Conservation (phyloP, 2,888 invertebrate species). For the Scrobipalpa atriplicella region DNA sequence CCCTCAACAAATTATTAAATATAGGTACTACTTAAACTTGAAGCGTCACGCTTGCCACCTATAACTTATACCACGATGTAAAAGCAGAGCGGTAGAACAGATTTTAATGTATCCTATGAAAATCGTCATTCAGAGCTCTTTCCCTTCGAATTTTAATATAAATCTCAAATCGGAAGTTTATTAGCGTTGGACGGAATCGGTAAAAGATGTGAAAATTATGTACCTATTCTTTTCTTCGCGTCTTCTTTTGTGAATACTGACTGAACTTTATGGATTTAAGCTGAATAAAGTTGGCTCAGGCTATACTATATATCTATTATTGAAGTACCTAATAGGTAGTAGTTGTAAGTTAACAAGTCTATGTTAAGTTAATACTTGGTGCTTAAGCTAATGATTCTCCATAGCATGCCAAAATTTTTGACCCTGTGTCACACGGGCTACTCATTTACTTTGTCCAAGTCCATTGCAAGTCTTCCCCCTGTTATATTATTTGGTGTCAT, state of each 20-base stretch:
- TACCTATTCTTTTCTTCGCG: constrained; percentile 39
- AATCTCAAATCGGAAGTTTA: constrained; percentile 75
- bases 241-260: constrained; percentile 32
- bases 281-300: neutral
- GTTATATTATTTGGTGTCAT: neutral
- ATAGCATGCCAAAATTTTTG: too few species aligned
- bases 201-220: constrained; percentile 72
- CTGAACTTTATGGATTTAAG: constrained; percentile 10
- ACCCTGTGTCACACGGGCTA: too few species aligned
- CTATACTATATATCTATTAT: too few species aligned
- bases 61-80: constrained; percentile 33
- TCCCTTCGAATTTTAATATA: constrained; percentile 80
- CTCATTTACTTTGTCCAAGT: neutral
- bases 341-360: too few species aligned
- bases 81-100: constrained; percentile 69
- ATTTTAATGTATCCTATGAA: constrained; percentile 82
- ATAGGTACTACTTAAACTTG: too few species aligned
- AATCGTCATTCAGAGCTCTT: constrained; percentile 74
- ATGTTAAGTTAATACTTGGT: too few species aligned
- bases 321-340: too few species aligned
- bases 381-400: too few species aligned
- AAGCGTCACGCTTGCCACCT: too few species aligned
- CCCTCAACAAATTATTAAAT: too few species aligned
- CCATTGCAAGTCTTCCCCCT: neutral
- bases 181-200: constrained; percentile 70